phyloP scores from a whole-genome alignment of 1,140 invertebrate genomes.

The Stegodyphus dumicola region DNA sequence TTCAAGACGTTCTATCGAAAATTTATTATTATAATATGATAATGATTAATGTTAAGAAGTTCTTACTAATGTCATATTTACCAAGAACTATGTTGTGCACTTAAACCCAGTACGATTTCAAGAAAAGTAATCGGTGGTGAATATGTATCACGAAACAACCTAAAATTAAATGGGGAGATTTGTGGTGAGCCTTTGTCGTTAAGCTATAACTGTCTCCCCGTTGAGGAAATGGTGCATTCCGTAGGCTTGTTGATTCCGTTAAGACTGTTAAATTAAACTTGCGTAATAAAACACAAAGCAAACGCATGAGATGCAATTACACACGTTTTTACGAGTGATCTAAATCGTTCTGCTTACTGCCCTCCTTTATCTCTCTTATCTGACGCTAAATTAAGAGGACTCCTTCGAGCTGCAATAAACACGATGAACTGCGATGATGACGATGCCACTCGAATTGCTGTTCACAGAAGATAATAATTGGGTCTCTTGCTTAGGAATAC shows the following conservation, averaged over 20 bases:
- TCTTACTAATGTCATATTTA: too few species aligned
- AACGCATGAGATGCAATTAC: conserved; percentile 37
- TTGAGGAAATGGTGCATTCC: conserved; percentile 27
- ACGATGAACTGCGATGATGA: not conserved
- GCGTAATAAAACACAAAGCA: conserved; percentile 50
- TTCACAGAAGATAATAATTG: too few species aligned
- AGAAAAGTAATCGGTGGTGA: not conserved
- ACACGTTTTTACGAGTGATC: conserved; percentile 57
- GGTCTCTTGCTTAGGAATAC: too few species aligned
- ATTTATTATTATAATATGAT: too few species aligned
- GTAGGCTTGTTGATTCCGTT: conserved; percentile 52
- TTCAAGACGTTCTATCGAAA: too few species aligned
- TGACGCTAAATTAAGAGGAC: conserved; percentile 24
- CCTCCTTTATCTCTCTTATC: conserved; percentile 6
- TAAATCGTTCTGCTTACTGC: conserved; percentile 7
- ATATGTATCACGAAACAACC: not conserved
- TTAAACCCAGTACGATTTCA: too few species aligned
- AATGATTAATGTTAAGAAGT: too few species aligned
- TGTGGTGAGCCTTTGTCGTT: too few species aligned
- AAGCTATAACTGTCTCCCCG: not conserved
- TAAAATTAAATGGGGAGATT: not conserved
- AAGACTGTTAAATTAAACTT: conserved; percentile 48
- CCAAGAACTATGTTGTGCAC: too few species aligned
- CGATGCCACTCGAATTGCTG: not conserved
- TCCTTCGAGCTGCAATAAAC: not conserved